Conservation (phyloP, 2,113 vertebrate species). For the Limanda limanda region DNA sequence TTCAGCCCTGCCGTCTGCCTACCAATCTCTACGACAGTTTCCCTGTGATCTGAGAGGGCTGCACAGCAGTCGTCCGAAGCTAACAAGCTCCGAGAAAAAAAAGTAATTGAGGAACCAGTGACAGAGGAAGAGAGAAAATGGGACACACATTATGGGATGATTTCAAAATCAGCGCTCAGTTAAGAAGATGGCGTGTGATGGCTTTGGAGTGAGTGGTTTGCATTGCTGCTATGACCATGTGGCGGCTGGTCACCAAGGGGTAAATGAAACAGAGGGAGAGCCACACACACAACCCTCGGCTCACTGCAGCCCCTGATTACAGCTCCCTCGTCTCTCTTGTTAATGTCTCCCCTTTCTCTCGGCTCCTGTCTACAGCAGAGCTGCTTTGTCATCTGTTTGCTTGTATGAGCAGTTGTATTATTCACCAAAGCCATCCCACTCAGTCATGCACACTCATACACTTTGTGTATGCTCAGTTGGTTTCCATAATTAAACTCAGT, state of each 20-base stretch:
- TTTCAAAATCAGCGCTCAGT: conserved; percentile 33
- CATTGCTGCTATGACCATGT: conserved; percentile 5
- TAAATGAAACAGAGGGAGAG: conserved; percentile 7
- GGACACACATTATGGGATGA: conserved; percentile 1
- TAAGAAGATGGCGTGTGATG: conserved; percentile 19
- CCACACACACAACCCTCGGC: not conserved
- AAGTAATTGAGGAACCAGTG: not conserved
- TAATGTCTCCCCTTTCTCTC: conserved; percentile 5
- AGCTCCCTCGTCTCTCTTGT: conserved; percentile 12
- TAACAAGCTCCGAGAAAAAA: conserved; percentile 25
- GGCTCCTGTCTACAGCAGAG: not conserved
- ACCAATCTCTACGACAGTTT: conserved; percentile 5
- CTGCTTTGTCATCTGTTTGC: conserved; percentile 9
- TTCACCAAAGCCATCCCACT: conserved; percentile 15
- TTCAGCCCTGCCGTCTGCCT: conserved; percentile 3
- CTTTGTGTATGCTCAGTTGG: not conserved
- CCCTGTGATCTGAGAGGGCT: conserved; percentile 18
- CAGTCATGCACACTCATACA: not conserved
- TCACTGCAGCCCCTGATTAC: conserved; percentile 17
- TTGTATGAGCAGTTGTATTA: conserved; percentile 20
- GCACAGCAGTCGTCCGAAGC: conserved; percentile 40
- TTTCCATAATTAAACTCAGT: conserved; percentile 31
- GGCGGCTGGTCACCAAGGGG: not conserved
- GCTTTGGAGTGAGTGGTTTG: not conserved
- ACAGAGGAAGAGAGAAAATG: not conserved